Evolutionary conservation across 2,888 invertebrate genomes (phyloP), one percentile per base, ranked within the genome.

Genomic region (Ctenicera cuprea): DNA sequence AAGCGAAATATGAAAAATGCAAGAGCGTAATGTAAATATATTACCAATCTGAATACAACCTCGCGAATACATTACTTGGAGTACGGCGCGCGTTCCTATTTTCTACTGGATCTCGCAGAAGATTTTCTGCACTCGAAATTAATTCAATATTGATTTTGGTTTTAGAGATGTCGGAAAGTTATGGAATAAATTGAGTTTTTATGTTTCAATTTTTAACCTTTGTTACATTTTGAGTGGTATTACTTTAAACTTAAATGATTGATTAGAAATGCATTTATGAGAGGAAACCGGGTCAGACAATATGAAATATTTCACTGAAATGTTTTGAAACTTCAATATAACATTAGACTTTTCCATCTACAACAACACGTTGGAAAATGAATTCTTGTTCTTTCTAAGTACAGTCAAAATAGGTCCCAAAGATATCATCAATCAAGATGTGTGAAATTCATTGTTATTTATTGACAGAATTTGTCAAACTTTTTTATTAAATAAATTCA

Each of bases 121-220:
- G 59, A 41, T 41, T 41, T 37, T 41, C 59, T 41, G 16, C 38
- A 41, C 59, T 38, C 16, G 12, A 59, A 59, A 59, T 59, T 59
- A 59, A 59, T 59, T 59, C 59, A 59, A 18, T 59, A 59, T 59
- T 59, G 59, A 59, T 59, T 59, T 20, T 59, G 59, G 38, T 9
- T 20, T 11, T 18, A 38, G 20, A 20, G 59, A 18, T 41, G 59
- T 59, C 38, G 59, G 38, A 18, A 59, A 59, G 59, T 59, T 59
- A 59, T 59, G 59, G 59, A 59, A 59, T 59, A 59, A 59, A 59
- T 59, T 59, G 59, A 20, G 59, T 59, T 59, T 54, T 54, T 54
- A 22, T 54, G 22, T 54, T 54, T 38, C 59, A 37, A 41, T 41
- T 59, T 59, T 41, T 59, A 59, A 59, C 38, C 59, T 59, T 30